Percentiles rank a stretch among this genome's conserved stretches.
phyloP scores from a whole-genome alignment of 2,113 vertebrate species.

The Silurus meridionalis region DNA sequence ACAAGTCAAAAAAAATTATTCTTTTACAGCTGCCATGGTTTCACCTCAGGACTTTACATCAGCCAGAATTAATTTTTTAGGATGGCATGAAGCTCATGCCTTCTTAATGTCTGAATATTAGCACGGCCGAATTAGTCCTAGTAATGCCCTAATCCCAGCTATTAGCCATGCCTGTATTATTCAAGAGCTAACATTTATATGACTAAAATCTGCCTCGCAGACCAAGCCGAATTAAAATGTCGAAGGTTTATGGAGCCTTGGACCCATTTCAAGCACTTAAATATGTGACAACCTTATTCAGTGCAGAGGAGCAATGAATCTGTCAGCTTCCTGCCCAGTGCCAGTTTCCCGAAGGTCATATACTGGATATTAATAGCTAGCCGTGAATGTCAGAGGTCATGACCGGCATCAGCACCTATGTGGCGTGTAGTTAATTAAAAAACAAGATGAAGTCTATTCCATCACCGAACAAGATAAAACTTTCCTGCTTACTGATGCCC shows the following conservation, averaged over 20 bases:
- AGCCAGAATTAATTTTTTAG: constrained; percentile 48
- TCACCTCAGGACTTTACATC: constrained; percentile 47
- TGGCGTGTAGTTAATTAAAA: constrained; percentile 59
- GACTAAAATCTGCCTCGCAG: constrained; percentile 64
- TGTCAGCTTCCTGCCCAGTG: constrained; percentile 57
- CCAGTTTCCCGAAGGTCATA: constrained; percentile 56
- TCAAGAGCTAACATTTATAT: constrained; percentile 64
- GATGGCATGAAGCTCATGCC: constrained; percentile 45
- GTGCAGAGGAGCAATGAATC: constrained; percentile 60
- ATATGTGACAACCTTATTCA: constrained; percentile 65
- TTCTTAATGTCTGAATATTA: constrained; percentile 42
- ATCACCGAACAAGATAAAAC: constrained; percentile 42
- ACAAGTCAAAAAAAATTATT: constrained; percentile 1
- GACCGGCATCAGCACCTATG: constrained; percentile 56
- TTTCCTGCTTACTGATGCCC: constrained; percentile 52
- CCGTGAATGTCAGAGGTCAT: constrained; percentile 60
- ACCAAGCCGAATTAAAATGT: constrained; percentile 63
- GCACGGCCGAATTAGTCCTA: constrained; percentile 42
- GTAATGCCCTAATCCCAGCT: constrained; percentile 51
- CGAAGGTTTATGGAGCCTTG: constrained; percentile 64
- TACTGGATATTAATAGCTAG: constrained; percentile 61
- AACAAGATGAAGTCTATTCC: constrained; percentile 50
- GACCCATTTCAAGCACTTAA: constrained; percentile 63
- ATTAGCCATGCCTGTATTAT: constrained; percentile 57
- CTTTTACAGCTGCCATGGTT: constrained; percentile 17